Evolutionary conservation across 37 sponge, comb jelly and placozoan species (phyloP).

Genomic region (Cladorhizidae sp.): DNA sequence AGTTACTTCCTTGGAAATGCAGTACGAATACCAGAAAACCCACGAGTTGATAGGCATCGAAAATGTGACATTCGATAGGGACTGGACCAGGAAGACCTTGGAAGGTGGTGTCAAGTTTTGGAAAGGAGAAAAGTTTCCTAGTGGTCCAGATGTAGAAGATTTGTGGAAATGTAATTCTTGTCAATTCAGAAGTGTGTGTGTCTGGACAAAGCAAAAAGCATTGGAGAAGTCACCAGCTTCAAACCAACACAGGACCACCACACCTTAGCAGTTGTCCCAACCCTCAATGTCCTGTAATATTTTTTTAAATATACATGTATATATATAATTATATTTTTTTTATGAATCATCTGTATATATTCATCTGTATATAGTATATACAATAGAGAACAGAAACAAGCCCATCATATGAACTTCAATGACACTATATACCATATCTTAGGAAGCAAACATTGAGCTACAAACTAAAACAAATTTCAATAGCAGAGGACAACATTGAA

Average conservation of each 20-base stretch:
- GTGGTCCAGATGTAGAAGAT: slow-evolving; percentile 51
- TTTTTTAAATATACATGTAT: too few species aligned
- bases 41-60: slow-evolving; percentile 30
- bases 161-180: slow-evolving; percentile 52
- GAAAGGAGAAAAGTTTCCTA: slow-evolving; percentile 20
- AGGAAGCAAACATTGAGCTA: too few species aligned
- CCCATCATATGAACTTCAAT: too few species aligned
- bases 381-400: too few species aligned
- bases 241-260: not conserved
- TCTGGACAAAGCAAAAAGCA: slow-evolving; percentile 30
- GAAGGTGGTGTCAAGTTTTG: slow-evolving; percentile 33
- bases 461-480: too few species aligned
- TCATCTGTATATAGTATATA: too few species aligned
- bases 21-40: slow-evolving; percentile 38
- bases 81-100: slow-evolving; percentile 6
- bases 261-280: too few species aligned
- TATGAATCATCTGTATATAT: too few species aligned
- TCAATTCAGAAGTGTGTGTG: slow-evolving; percentile 51
- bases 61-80: slow-evolving; percentile 23
- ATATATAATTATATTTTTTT: too few species aligned
- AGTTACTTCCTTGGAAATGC: slow-evolving; percentile 31
- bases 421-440: too few species aligned
- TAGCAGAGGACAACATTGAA: too few species aligned
- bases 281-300: too few species aligned
- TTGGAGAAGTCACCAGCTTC: slow-evolving; percentile 33